phyloP scores from a whole-genome alignment of 1,140 invertebrate species.

The Amphibalanus amphitrite region DNA sequence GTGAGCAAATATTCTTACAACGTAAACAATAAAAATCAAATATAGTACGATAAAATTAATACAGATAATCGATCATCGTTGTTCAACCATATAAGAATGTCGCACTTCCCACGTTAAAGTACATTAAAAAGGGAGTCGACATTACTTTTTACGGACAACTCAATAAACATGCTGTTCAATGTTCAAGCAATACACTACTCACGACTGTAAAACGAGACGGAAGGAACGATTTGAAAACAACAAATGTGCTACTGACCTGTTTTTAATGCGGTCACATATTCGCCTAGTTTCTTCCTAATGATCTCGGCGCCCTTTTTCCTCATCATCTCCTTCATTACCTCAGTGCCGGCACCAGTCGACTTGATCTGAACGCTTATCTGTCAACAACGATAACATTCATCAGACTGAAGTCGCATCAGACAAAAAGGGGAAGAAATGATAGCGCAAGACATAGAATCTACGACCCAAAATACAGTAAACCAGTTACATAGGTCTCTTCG shows the following conservation, averaged over 20 bases:
- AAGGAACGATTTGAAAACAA: not conserved
- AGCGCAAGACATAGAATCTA: not conserved
- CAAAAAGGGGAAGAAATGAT: not conserved
- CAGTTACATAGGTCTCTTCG: not conserved
- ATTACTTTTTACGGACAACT: not conserved
- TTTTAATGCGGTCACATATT: constrained; percentile 73
- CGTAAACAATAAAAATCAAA: not conserved
- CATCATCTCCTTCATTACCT: constrained; percentile 68
- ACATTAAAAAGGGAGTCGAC: not conserved
- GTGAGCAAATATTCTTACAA: no score
- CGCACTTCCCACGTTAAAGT: not conserved
- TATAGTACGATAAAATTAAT: not conserved
- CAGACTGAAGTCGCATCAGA: not conserved
- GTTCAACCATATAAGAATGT: not conserved
- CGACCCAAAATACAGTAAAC: not conserved
- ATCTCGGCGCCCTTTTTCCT: constrained; percentile 53
- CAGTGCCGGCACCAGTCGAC: constrained; percentile 49
- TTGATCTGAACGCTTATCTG: constrained; percentile 59
- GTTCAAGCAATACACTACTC: not conserved
- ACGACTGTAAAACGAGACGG: not conserved
- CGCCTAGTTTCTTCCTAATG: constrained; percentile 54
- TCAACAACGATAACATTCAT: constrained; percentile 18
- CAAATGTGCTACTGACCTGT: constrained; percentile 37
- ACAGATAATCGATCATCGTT: not conserved
- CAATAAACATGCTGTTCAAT: not conserved